Percentiles rank a stretch among this genome's conserved stretches.
Conservation (phyloP, 2,888 invertebrate genomes). For the Auanema sp. region DNA sequence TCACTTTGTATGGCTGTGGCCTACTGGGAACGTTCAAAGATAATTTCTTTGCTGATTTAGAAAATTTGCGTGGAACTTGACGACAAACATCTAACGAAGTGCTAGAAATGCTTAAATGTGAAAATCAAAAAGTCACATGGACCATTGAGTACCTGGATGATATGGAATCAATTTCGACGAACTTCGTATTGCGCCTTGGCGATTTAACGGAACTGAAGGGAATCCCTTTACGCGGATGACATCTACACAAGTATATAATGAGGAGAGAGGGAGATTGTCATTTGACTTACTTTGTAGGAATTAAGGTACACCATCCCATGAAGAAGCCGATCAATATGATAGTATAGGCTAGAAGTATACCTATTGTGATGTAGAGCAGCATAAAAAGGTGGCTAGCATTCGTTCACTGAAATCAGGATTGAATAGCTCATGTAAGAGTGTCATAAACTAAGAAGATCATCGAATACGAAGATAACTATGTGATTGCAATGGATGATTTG, state of each 20-base stretch:
- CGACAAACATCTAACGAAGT: constrained; percentile 23
- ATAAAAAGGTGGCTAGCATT: constrained; percentile 14
- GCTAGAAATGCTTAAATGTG: constrained; percentile 13
- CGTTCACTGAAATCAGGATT: neutral
- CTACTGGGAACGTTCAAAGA: constrained; percentile 11
- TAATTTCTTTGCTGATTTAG: constrained; percentile 14
- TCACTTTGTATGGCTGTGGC: constrained; percentile 22
- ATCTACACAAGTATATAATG: constrained; percentile 18
- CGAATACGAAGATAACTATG: too few relatives aligned
- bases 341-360: constrained; percentile 42
- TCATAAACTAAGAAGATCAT: too few relatives aligned
- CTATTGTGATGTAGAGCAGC: constrained; percentile 36
- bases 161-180: constrained; percentile 38
- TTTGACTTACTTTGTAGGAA: constrained; percentile 32
- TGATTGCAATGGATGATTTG: too few relatives aligned
- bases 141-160: constrained; percentile 26
- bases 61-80: constrained; percentile 19
- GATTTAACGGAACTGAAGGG: constrained; percentile 45
- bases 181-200: constrained; percentile 42
- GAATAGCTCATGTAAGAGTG: too few relatives aligned
- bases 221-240: constrained; percentile 36
- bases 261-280: neutral
- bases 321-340: constrained; percentile 45
- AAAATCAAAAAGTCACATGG: constrained; percentile 5
- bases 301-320: constrained; percentile 50